Conservation (phyloP, 2,113 vertebrate genomes). For the Himantopus leucocephalus region DNA sequence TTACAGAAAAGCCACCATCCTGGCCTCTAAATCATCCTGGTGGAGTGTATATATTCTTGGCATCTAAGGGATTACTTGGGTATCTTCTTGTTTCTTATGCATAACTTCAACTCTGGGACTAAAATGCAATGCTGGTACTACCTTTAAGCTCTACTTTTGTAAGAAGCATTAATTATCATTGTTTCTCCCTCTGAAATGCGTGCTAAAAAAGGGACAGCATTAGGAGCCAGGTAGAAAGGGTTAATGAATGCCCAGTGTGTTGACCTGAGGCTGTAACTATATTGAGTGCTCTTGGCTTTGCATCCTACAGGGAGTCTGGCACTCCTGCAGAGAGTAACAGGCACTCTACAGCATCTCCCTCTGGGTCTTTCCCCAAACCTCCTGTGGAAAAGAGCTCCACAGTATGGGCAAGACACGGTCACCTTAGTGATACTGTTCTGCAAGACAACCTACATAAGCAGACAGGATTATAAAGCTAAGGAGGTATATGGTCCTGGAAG, state of each 20-base stretch:
- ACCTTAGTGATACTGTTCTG: background rate
- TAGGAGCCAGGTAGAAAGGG: background rate
- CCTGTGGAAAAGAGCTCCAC: background rate
- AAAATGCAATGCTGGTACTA: background rate
- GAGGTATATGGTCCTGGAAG: background rate
- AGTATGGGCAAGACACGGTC: background rate
- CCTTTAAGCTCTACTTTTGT: background rate
- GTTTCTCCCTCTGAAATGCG: background rate
- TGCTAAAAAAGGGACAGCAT: background rate
- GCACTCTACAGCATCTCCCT: background rate
- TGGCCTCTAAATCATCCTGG: background rate
- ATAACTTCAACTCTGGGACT: background rate
- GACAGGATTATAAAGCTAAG: background rate
- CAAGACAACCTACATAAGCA: background rate
- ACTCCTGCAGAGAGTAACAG: no score
- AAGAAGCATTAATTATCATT: background rate
- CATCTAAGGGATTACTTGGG: background rate
- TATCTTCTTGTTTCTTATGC: background rate
- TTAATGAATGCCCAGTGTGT: background rate
- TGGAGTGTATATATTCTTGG: background rate
- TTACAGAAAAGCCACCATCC: background rate
- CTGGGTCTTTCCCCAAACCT: background rate
- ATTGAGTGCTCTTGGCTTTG: background rate
- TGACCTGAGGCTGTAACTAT: background rate
- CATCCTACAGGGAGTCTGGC: background rate